Evolutionary conservation across 2,888 invertebrate species (phyloP), one percentile per base, ranked within the genome.

Genomic region (Ophioninae sp.): DNA sequence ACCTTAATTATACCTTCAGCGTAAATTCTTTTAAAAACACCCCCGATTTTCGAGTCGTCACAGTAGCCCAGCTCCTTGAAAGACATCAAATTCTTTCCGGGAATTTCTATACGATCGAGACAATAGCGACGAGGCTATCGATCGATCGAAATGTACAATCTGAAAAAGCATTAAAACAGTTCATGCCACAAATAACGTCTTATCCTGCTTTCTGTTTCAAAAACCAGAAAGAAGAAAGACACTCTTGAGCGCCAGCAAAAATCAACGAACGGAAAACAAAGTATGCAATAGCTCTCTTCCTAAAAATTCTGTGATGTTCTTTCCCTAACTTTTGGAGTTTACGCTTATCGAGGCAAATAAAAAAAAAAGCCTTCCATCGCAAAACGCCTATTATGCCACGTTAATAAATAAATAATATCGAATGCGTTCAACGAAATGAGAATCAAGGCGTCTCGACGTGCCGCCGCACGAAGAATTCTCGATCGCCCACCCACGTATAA

Each of bases 211-310:
- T 84, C 84, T 81, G 81, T 61, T 75, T 39, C n/a, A 41, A 56
- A 70, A 72, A 50, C 57, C 84, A 84, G 84, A 84, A 70, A 81
- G 84, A 57, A 75, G 84, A 79, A 84, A 84, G 81, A 81, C 81
- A 57, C 61, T n/a, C 20, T 56, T 64, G 67, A 69, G 69, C 30
- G 30, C 65, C 7, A 30, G 17, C 30, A 70, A 30, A 8, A 44
- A 50, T 50, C 17, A 50, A 50, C 50, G 17, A 30, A 30, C 50
- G 39, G 64, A 23, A 41, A 72, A 50, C 39, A 64, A 41, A 23
- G 39, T 57, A 59, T 65, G 21, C 2, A 70, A 61, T 23, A 30
- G 20, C 50, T 65, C n/a, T 50, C 50, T 50, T 73, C 73, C 57
- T 69, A 21, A 30, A 37, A 37, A 82, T 73, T 17, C 37, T 69